Conservation (phyloP, 1,140 invertebrate species). For the Heliothis subflexa region DNA sequence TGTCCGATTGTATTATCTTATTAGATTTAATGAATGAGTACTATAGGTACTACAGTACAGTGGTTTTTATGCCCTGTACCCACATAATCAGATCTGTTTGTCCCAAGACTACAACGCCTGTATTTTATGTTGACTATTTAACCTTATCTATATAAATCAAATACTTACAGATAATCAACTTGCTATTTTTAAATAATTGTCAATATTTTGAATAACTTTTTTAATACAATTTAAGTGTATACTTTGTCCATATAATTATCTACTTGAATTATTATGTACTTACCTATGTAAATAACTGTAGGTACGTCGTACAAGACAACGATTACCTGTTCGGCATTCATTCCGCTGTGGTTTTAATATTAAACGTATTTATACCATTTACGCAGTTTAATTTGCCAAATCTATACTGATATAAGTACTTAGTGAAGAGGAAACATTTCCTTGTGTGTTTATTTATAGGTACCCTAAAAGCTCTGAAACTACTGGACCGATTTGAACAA, state of each 20-base stretch:
- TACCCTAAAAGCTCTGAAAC: no score
- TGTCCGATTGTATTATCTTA: slow-evolving; percentile 8
- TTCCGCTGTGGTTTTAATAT: slow-evolving; percentile 48
- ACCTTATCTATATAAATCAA: background rate
- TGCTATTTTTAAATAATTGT: no score
- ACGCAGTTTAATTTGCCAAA: slow-evolving; percentile 4
- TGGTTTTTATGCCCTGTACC: background rate
- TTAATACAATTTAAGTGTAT: no score
- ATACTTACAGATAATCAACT: background rate
- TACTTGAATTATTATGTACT: background rate
- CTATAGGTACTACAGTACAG: background rate
- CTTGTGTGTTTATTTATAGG: no score
- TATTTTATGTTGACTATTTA: slow-evolving; percentile 26
- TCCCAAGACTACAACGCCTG: background rate
- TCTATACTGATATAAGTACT: no score
- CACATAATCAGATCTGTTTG: background rate
- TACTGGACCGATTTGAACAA: no score
- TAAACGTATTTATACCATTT: slow-evolving; percentile 48
- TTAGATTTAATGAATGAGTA: no score
- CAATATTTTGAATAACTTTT: no score
- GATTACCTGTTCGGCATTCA: slow-evolving; percentile 37
- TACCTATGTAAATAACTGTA: slow-evolving; percentile 26
- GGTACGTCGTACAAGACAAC: slow-evolving; percentile 17
- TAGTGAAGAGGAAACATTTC: no score
- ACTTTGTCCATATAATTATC: no score